A percentile compares a stretch with the other conserved stretches of the same genome.
Evolutionary conservation across 1,140 invertebrate species (phyloP).

Genomic region (Brachionus rubens): DNA sequence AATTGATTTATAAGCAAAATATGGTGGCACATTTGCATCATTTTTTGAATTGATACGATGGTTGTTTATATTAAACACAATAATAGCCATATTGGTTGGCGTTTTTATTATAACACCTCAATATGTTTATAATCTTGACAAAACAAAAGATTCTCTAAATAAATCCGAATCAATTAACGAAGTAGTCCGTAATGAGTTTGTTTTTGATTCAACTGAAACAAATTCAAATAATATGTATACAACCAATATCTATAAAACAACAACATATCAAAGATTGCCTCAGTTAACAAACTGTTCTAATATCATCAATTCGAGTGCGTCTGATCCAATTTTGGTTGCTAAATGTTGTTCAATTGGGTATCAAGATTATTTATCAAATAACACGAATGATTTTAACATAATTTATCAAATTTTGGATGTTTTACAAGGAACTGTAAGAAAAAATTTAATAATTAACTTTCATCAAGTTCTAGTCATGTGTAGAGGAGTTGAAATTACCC

Average conservation of each 20-base stretch:
- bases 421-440: conserved; percentile 33
- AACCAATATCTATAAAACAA: too few relatives aligned
- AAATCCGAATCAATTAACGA: not conserved
- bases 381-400: not conserved
- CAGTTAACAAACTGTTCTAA: not conserved
- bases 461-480: too few relatives aligned
- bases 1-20: conserved; percentile 24
- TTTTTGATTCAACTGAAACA: not conserved
- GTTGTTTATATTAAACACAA: not conserved
- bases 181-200: not conserved
- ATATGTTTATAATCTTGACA: conserved; percentile 5
- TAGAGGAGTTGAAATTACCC: too few relatives aligned
- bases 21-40: not conserved
- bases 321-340: not conserved
- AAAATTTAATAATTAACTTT: too few relatives aligned
- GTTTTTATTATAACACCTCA: not conserved
- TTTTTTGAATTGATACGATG: conserved; percentile 19
- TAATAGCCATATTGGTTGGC: not conserved
- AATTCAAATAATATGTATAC: not conserved
- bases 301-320: not conserved
- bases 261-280: too few relatives aligned
- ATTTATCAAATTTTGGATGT: not conserved
- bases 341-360: conserved; percentile 9
- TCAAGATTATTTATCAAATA: not conserved
- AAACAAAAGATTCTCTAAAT: not conserved